A percentile compares a stretch with the other conserved stretches of the same genome.
Conservation (phyloP, 2,888 invertebrate genomes). For the Omphaloscelis lunosa region DNA sequence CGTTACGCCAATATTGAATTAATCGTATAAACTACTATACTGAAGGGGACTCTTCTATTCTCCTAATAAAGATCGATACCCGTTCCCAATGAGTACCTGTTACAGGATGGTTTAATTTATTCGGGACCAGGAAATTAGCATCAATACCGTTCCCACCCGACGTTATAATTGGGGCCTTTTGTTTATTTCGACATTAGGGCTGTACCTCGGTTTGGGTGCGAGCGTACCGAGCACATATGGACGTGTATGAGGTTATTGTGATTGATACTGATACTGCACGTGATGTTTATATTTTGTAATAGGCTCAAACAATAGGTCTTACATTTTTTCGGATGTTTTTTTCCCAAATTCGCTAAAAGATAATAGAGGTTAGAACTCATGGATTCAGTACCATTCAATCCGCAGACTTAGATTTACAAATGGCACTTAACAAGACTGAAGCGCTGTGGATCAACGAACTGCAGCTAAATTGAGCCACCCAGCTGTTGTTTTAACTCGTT, state of each 20-base stretch:
- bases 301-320: neutral
- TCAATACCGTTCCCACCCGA: conserved; percentile 75
- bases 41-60: conserved; percentile 51
- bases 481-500: neutral
- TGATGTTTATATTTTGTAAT: conserved; percentile 17
- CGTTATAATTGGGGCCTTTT: conserved; percentile 80
- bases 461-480: neutral
- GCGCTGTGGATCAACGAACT: neutral
- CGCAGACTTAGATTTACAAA: neutral
- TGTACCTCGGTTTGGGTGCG: conserved; percentile 22
- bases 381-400: neutral
- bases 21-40: conserved; percentile 49
- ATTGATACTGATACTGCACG: conserved; percentile 29
- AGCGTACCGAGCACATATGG: conserved; percentile 41
- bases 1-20: conserved; percentile 46
- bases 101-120: conserved; percentile 78
- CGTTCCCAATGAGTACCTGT: conserved; percentile 64
- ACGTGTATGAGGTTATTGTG: conserved; percentile 61
- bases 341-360: neutral
- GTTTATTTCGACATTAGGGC: conserved; percentile 69
- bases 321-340: too few relatives aligned
- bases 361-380: neutral
- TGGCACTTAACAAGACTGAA: neutral
- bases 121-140: conserved; percentile 81
- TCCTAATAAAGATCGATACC: conserved; percentile 62